phyloP scores from a whole-genome alignment of 2,113 vertebrate species.

The Bambusicola thoracicus region DNA sequence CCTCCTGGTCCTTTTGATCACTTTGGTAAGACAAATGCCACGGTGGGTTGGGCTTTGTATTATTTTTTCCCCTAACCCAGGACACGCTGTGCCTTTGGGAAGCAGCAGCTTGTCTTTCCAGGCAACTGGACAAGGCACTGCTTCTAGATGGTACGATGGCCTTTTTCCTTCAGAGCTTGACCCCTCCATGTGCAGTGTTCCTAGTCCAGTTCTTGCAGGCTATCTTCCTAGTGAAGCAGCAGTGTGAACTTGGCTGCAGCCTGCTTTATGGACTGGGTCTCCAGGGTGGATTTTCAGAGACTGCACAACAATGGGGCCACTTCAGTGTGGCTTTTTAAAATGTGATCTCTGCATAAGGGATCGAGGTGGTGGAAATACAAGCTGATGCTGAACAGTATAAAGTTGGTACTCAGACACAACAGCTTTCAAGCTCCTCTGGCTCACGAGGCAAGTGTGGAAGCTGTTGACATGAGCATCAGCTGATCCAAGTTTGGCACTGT shows the following conservation, averaged over 20 bases:
- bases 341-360: background rate
- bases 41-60: too few relatives aligned
- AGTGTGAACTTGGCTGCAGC: background rate
- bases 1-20: accelerated
- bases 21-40: background rate
- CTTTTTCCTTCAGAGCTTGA: background rate
- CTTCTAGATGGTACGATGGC: background rate
- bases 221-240: background rate
- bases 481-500: background rate
- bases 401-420: background rate
- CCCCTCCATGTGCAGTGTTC: accelerated
- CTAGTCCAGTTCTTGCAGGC: background rate
- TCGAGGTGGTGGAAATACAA: background rate
- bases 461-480: background rate
- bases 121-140: background rate
- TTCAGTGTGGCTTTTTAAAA: background rate
- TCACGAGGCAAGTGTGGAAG: background rate
- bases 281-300: accelerated
- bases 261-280: background rate
- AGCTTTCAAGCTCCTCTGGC: background rate
- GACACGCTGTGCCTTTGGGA: accelerated
- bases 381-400: background rate
- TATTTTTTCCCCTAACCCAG: background rate
- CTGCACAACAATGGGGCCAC: background rate
- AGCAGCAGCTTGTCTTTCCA: background rate